A percentile compares a stretch with the other conserved stretches of the same genome.
These are phyloP conservation scores for Tipula confusa DNA, from an alignment of 2,888 invertebrate genomes.

Conservation along the genomic window DNA sequence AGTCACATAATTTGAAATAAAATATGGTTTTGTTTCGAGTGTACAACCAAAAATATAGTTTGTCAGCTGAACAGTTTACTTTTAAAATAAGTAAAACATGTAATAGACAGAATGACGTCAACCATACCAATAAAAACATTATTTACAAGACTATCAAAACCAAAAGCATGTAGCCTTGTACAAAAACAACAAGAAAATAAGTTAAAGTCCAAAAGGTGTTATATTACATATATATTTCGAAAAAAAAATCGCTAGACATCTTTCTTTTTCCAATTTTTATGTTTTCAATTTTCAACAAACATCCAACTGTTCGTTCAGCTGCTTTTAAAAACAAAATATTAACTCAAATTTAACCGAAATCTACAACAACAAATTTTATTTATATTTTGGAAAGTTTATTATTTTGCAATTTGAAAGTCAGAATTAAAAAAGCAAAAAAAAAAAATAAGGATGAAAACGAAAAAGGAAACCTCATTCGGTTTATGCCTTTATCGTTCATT, in stretches of 20 bases:
- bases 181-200: not conserved
- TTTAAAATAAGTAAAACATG: too few relatives aligned
- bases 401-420: constrained; percentile 20
- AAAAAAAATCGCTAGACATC: not conserved
- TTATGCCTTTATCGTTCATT: not conserved
- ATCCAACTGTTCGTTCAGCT: constrained; percentile 14
- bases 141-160: not conserved
- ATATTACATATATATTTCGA: not conserved
- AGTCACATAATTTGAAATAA: too few relatives aligned
- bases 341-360: constrained; percentile 3
- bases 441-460: not conserved
- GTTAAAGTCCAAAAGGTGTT: not conserved
- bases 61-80: too few relatives aligned
- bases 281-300: not conserved
- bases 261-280: not conserved
- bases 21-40: too few relatives aligned
- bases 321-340: not conserved
- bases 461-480: not conserved
- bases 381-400: constrained; percentile 21
- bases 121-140: not conserved
- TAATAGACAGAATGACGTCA: not conserved
- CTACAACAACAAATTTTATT: not conserved
- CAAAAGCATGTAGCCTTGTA: not conserved
- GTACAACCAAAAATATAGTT: not conserved
- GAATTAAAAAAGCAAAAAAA: not conserved